Evolutionary conservation across 2,888 invertebrate species (phyloP), one percentile per base, ranked within the genome.

Genomic region (Sisyra terminalis): DNA sequence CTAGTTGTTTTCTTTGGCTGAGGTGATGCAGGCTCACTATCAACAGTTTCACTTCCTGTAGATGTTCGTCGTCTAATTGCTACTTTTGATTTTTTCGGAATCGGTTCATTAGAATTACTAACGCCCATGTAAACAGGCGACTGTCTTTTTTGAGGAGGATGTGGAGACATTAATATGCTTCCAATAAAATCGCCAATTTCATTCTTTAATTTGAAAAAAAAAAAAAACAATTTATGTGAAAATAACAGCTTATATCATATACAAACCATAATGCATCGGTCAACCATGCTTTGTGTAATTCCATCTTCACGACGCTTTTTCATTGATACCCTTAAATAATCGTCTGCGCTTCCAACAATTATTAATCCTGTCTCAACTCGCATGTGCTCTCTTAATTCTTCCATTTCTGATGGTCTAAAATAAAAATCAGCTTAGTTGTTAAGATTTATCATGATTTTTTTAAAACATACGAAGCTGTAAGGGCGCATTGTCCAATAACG

Each of bases 271-370:
- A 88, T 73, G 59, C 78, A 78, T 42, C 79, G 67, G 54, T 88
- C 87, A 1, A 84, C 80, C 67, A 85, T 78, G 32, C 73, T 69
- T 56, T 88, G 87, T 0, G 85, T 86, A 13, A 87, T 71, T 11
- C 78, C 75, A 52, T 84, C 80, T n/a, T 69, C 63, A 50, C 75
- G 70, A 47, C 79, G 74, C 55, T 81, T 82, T 40, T 71, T 69
- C 46, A 78, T 75, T 5, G 71, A 72, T 46, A 88, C 70, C 32
- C 83, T 64, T 13, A 88, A 61, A 42, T 74, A 67, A 57, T 84
- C 81, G 59, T 87, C 85, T 1, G 82, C 84, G 30, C 80, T 78
- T 15, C 86, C 86, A 11, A 88, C 78, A 10, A 88, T 71, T 29
- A 87, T 69, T 29, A 87, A 59, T 40, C 79, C 75, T 3, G 82